These are phyloP conservation scores for Stegana nigrithorax DNA, from an alignment of 2,888 invertebrate genomes.

Conservation along the genomic window DNA sequence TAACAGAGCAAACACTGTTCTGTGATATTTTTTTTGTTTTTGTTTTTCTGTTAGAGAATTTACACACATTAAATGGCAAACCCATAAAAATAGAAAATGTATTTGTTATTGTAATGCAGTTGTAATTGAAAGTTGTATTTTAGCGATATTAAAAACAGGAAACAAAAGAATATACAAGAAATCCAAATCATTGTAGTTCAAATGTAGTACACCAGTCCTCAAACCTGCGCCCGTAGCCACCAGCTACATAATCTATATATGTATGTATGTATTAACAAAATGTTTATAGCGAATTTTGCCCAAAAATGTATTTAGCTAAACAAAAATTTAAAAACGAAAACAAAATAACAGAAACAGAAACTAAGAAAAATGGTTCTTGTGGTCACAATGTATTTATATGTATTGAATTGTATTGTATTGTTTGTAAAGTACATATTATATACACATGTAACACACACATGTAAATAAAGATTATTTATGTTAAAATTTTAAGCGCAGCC, in stretches of 20 bases:
- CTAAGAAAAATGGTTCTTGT: conserved; percentile 10
- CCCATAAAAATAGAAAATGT: not conserved
- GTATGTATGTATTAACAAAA: not conserved
- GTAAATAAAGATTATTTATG: conserved; percentile 18
- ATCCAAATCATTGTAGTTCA: conserved; percentile 2
- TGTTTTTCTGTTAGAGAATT: not conserved
- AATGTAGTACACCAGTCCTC: not conserved
- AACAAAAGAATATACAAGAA: not conserved
- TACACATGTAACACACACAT: not conserved
- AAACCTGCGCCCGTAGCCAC: not conserved
- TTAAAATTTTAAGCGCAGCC: conserved; percentile 16
- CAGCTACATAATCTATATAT: not conserved
- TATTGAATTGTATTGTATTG: not conserved
- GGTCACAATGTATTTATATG: conserved; percentile 15
- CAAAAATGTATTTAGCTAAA: not conserved
- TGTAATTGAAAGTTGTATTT: not conserved
- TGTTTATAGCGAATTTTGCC: not conserved
- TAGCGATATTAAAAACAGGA: not conserved
- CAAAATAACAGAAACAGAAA: not conserved
- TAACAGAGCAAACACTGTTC: no score
- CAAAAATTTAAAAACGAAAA: not conserved
- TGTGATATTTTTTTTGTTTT: conserved; percentile 3
- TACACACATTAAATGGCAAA: not conserved
- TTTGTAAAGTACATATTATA: not conserved
- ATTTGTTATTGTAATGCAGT: not conserved